Evolutionary conservation across 2,888 invertebrate species (phyloP).

Genomic region (Scaptomyza reducta): DNA sequence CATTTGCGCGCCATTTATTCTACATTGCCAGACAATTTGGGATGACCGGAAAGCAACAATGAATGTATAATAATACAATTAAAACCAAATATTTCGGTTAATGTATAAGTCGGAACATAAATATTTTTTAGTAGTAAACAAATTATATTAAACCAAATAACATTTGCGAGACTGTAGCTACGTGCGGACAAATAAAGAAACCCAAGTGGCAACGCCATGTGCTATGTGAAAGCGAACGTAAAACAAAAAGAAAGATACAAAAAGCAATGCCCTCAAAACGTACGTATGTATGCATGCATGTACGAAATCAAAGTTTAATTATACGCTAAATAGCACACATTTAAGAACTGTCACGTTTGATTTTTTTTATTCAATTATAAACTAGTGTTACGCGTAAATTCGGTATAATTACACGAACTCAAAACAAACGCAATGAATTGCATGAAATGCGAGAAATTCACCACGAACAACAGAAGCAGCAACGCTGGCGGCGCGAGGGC

Average conservation of each 20-base stretch:
- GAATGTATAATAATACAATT: background rate
- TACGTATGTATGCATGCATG: conserved; percentile 25
- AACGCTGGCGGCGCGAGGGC: conserved; percentile 41
- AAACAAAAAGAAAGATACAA: conserved; percentile 61
- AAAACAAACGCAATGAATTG: conserved; percentile 63
- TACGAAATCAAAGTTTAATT: conserved; percentile 13
- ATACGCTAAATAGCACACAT: conserved; percentile 19
- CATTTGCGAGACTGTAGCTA: conserved; percentile 49
- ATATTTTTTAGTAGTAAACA: background rate
- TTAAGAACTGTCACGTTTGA: conserved; percentile 16
- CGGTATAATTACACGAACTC: conserved; percentile 28
- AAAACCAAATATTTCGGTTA: background rate
- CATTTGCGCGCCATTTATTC: conserved; percentile 74
- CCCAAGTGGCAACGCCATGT: conserved; percentile 73
- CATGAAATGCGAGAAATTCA: conserved; percentile 71
- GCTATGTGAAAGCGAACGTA: conserved; percentile 73
- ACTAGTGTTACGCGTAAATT: conserved; percentile 7
- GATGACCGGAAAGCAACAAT: background rate
- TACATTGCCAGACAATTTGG: conserved; percentile 41
- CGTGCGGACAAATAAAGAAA: conserved; percentile 12
- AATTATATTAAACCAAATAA: conserved; percentile 7
- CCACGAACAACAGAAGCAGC: conserved; percentile 56
- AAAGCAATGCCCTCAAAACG: conserved; percentile 73
- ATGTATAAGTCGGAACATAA: background rate
- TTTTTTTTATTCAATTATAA: conserved; percentile 1